phyloP scores from a whole-genome alignment of 2,888 invertebrate genomes.

The Coleophora deauratella region DNA sequence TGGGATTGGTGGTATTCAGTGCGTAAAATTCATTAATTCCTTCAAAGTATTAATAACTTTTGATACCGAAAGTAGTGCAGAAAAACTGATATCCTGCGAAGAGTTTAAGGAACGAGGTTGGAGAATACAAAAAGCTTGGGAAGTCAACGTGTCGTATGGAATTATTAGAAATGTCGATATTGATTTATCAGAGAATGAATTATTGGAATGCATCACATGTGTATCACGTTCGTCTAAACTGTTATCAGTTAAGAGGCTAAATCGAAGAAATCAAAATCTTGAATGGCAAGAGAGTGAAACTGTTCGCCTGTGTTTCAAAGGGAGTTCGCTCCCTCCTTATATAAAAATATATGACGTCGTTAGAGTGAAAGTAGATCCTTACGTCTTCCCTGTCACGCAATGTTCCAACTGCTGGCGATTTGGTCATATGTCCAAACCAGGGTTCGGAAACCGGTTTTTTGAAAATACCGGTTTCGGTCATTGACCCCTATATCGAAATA shows the following conservation, averaged over 20 bases:
- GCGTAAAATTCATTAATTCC: constrained; percentile 8
- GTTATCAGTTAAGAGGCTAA: constrained; percentile 6
- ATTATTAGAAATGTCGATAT: constrained; percentile 10
- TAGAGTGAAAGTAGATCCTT: constrained; percentile 8
- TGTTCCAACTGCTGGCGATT: constrained; percentile 16
- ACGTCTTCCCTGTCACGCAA: no score
- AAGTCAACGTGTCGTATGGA: constrained; percentile 10
- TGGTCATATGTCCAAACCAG: constrained; percentile 12
- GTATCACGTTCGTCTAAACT: constrained; percentile 1
- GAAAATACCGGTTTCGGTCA: no score
- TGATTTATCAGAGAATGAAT: constrained; percentile 9
- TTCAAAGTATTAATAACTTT: constrained; percentile 9
- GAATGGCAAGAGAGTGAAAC: constrained; percentile 9
- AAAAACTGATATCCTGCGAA: constrained; percentile 2
- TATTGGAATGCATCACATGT: constrained; percentile 4
- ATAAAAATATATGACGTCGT: constrained; percentile 1
- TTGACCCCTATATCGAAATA: no score
- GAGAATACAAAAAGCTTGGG: constrained; percentile 6
- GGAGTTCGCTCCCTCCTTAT: constrained; percentile 1
- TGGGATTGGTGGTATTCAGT: background rate
- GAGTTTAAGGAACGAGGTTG: constrained; percentile 5
- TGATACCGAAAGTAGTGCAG: constrained; percentile 2
- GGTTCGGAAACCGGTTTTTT: no score
- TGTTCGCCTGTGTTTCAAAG: constrained; percentile 7
- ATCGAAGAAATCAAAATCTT: constrained; percentile 1